These are phyloP conservation scores for Monodelphis domestica DNA, from an alignment of 2,797 vertebrate genomes.

Conservation along the genomic window DNA sequence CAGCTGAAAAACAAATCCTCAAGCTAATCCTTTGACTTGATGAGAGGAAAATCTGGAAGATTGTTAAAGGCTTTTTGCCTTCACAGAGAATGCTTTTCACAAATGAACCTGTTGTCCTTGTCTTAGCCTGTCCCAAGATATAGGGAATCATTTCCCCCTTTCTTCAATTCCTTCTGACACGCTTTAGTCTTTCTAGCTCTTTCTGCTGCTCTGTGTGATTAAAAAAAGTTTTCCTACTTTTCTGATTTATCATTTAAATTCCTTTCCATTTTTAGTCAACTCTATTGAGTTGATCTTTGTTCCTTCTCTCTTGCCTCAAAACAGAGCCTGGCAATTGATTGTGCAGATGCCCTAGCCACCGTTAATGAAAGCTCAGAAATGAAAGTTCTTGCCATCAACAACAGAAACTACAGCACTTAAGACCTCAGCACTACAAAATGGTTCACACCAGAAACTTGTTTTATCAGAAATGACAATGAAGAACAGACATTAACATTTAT, in stretches of 20 bases:
- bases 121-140: conserved; percentile 7
- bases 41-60: conserved; percentile 59
- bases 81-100: conserved; percentile 16
- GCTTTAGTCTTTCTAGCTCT: background rate
- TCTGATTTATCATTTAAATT: background rate
- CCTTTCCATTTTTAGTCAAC: background rate
- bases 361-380: background rate
- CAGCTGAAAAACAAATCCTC: conserved; percentile 79
- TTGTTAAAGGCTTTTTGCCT: conserved; percentile 34
- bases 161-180: background rate
- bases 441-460: background rate
- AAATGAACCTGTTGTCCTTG: conserved; percentile 13
- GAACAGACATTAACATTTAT: background rate
- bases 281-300: background rate
- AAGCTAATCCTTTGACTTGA: conserved; percentile 76
- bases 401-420: background rate
- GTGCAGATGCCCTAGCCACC: background rate
- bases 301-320: background rate
- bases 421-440: background rate
- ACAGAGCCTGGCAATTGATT: background rate
- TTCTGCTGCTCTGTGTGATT: background rate
- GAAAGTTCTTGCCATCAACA: background rate
- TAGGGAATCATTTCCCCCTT: background rate
- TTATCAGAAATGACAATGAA: background rate
- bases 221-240: background rate